These are phyloP conservation scores for Aphis gossypii DNA, from an alignment of 1,140 invertebrate genomes.

Conservation along the genomic window DNA sequence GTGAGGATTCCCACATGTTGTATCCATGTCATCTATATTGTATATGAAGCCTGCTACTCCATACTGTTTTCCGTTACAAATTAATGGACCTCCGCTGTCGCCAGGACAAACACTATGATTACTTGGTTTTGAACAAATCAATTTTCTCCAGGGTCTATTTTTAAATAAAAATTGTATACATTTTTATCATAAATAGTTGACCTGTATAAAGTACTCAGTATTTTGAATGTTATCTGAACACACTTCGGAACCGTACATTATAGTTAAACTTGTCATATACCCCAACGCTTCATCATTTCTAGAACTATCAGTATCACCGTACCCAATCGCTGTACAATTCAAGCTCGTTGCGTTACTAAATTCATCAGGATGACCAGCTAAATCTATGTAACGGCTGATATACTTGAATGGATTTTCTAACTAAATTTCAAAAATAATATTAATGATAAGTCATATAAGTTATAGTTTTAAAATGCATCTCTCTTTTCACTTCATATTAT, in stretches of 20 bases:
- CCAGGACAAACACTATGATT: background rate
- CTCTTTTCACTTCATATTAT: background rate
- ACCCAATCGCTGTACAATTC: background rate
- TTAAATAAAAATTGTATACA: background rate
- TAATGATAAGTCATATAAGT: no score
- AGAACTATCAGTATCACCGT: background rate
- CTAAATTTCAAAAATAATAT: background rate
- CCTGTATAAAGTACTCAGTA: background rate
- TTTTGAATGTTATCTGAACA: background rate
- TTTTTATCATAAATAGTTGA: background rate
- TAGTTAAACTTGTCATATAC: background rate
- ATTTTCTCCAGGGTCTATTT: background rate
- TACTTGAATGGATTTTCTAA: background rate
- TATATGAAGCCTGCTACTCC: background rate
- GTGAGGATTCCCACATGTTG: background rate
- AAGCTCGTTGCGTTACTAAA: background rate
- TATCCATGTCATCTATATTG: background rate
- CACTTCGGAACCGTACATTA: background rate
- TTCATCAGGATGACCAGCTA: background rate
- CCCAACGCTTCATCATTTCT: rapidly evolving
- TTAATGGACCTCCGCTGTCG: background rate
- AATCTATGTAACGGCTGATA: background rate
- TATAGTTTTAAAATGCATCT: background rate
- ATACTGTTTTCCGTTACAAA: background rate
- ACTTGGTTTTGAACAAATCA: background rate